Evolutionary conservation across 2,888 invertebrate genomes (phyloP), one percentile per base, ranked within the genome.

Genomic region (Pseudoips prasinana): DNA sequence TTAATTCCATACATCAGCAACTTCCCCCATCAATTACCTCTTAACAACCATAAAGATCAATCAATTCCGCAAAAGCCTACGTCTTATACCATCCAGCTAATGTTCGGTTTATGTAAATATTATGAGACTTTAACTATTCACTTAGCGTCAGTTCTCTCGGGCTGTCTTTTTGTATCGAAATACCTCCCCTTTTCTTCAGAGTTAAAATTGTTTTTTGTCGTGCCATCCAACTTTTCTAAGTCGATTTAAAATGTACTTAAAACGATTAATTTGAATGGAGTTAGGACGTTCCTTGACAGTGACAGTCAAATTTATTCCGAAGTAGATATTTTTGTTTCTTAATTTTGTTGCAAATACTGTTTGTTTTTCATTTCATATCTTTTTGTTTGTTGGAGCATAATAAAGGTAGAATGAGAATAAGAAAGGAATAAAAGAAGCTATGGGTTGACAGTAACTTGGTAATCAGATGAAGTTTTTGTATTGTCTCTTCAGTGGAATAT

Each of bases 101-200:
- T 86, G 86, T 78, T 73, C 78, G 67, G 72, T 86, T 85, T 85
- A 87, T 86, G 87, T 77, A 73, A 87, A 87, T 86, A 78, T 81
- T 77, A 84, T 72, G 86, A 83, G 83, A 81, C 76, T 85, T 85
- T 86, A 85, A 87, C 84, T 84, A 85, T 86, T 85, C 84, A 83
- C 81, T 84, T 83, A 83, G 71, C 78, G 76, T 77, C 74, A 77
- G 77, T 59, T 73, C 75, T 75, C 67, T 72, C 59, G 50, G 61
- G 59, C 66, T 73, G 76, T 71, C 75, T 81, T 81, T 81, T 83
- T 82, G 81, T 76, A 77, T 82, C 71, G 70, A 55, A 56, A 68
- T 50, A 64, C 58, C 58, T 68, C 72, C 69, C 65, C 59, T 60
- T 63, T 76, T 69, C 56, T 46, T 45, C 43, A 25, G 34, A 59